Evolutionary conservation across 2,797 vertebrate species (phyloP).

Genomic region (Delichon dasypus): DNA sequence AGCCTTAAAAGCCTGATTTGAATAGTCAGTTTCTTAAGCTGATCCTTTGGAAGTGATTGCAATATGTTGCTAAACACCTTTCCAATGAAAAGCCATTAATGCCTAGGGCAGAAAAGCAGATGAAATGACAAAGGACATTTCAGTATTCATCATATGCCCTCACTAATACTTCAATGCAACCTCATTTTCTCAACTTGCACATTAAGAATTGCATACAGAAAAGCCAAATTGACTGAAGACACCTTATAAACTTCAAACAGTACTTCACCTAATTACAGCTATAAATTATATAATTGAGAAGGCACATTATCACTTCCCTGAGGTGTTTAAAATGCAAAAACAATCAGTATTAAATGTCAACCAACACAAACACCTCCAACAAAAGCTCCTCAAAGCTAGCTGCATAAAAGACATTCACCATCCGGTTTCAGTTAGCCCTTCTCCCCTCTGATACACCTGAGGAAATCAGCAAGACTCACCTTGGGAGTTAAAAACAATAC

Average conservation of each 20-base stretch:
- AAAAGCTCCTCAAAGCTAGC: neutral
- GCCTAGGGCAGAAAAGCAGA: neutral
- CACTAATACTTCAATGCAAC: neutral
- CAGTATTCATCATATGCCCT: neutral
- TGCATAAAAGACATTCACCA: neutral
- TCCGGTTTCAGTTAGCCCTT: neutral
- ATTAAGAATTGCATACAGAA: neutral
- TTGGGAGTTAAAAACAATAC: neutral
- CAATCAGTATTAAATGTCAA: neutral
- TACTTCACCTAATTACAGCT: neutral
- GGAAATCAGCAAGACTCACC: neutral
- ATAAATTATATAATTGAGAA: neutral
- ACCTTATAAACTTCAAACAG: neutral
- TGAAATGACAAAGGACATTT: neutral
- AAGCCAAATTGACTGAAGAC: neutral
- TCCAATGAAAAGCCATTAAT: neutral
- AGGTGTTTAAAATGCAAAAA: neutral
- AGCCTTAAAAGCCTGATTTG: neutral
- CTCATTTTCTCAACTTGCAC: neutral
- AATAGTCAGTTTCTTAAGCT: neutral
- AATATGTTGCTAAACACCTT: neutral
- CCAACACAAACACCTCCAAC: neutral
- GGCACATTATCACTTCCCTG: neutral
- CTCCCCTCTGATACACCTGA: neutral
- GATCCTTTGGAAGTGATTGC: neutral